phyloP scores from a whole-genome alignment of 2,113 vertebrate genomes.

The Plotosus lineatus region DNA sequence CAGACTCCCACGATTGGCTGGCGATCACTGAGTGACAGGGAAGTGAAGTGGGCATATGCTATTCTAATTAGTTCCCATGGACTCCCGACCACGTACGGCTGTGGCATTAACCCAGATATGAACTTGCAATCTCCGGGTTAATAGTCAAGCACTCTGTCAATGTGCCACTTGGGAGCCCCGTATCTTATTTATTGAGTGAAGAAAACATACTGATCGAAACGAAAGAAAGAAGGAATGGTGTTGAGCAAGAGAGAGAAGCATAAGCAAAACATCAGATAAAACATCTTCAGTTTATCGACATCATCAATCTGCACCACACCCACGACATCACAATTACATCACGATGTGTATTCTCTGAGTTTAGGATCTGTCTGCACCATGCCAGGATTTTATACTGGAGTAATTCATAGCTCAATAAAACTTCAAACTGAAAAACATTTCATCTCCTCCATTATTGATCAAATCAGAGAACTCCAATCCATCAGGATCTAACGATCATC shows the following conservation, averaged over 20 bases:
- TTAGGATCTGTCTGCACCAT: not conserved
- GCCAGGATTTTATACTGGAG: not conserved
- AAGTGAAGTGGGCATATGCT: too few relatives aligned
- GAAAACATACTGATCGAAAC: slow-evolving; percentile 59
- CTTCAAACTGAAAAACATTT: not conserved
- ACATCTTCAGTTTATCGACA: not conserved
- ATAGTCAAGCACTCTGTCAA: too few relatives aligned
- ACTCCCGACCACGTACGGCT: too few relatives aligned
- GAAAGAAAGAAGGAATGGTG: not conserved
- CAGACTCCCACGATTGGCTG: too few relatives aligned
- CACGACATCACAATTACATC: not conserved
- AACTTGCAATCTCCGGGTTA: too few relatives aligned
- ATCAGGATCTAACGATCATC: not conserved
- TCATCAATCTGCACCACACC: not conserved
- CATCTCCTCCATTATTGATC: not conserved
- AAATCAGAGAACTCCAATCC: not conserved
- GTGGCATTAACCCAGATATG: too few relatives aligned
- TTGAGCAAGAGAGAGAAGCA: not conserved
- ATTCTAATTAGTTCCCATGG: too few relatives aligned
- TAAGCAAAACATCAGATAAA: not conserved
- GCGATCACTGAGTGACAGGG: too few relatives aligned
- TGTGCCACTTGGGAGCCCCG: too few relatives aligned
- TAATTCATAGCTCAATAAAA: not conserved
- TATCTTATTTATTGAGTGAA: too few relatives aligned
- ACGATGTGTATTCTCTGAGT: not conserved